A percentile compares a stretch with the other conserved stretches of the same genome.
Evolutionary conservation across 2,113 vertebrate species (phyloP).

Genomic region (Dicaeum eximium): DNA sequence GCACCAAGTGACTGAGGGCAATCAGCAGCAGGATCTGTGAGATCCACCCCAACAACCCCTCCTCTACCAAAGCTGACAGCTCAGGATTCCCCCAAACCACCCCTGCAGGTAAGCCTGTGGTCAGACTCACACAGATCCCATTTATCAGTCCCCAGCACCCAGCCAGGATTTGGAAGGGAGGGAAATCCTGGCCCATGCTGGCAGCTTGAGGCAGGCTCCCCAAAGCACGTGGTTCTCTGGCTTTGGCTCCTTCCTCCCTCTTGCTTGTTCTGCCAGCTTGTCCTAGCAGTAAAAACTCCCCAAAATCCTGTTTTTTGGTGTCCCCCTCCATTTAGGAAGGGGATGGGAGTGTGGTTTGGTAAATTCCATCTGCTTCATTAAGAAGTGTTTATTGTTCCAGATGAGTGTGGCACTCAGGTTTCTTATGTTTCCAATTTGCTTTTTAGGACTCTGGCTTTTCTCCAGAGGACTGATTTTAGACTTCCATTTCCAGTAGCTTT

Average conservation of each 20-base stretch:
- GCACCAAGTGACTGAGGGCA: background rate
- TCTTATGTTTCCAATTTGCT: slow-evolving; percentile 56
- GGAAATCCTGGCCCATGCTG: background rate
- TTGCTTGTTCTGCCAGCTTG: background rate
- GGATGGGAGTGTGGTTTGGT: background rate
- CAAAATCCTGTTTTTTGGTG: background rate
- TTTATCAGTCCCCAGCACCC: background rate
- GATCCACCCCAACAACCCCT: background rate
- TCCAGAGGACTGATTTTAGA: slow-evolving; percentile 31
- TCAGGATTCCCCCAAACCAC: background rate
- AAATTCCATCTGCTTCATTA: slow-evolving; percentile 38
- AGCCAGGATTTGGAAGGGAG: background rate
- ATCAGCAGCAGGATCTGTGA: background rate
- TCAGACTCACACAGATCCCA: background rate
- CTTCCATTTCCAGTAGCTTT: slow-evolving; percentile 49
- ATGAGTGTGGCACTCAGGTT: slow-evolving; percentile 20
- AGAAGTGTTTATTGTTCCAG: slow-evolving; percentile 57
- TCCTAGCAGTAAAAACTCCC: background rate
- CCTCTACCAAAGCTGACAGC: background rate
- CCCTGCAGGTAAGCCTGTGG: background rate
- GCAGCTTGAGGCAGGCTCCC: background rate
- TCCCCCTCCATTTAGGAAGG: background rate
- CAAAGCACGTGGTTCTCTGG: background rate
- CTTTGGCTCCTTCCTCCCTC: background rate
- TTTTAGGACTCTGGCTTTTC: slow-evolving; percentile 40